These are phyloP conservation scores for Apocrypta bakeri DNA, from an alignment of 1,140 invertebrate species.

Conservation along the genomic window DNA sequence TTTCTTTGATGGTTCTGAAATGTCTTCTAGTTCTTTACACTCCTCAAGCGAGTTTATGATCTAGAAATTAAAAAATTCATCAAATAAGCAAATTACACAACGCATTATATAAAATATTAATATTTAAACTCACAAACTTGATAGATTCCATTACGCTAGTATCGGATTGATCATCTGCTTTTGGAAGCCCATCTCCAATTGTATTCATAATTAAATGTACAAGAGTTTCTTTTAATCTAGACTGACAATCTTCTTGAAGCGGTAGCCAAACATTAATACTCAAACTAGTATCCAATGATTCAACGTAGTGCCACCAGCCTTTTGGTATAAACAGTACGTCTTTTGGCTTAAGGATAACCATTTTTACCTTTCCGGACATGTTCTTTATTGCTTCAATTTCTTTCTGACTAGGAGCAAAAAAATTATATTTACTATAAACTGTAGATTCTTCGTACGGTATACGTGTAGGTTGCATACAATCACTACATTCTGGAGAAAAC, in stretches of 20 bases:
- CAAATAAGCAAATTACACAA: constrained; percentile 31
- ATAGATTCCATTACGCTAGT: constrained; percentile 58
- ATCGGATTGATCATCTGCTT: constrained; percentile 51
- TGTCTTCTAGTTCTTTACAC: constrained; percentile 52
- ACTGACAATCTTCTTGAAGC: constrained; percentile 74
- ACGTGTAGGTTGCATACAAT: constrained; percentile 84
- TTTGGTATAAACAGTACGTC: constrained; percentile 92
- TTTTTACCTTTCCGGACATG: constrained; percentile 61
- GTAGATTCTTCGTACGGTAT: constrained; percentile 98
- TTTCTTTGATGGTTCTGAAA: constrained; percentile 26
- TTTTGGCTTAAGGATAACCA: constrained; percentile 84
- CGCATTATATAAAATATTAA: neutral
- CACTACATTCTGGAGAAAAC: constrained; percentile 86
- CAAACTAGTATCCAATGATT: constrained; percentile 83
- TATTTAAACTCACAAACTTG: constrained; percentile 63
- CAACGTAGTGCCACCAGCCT: constrained; percentile 98
- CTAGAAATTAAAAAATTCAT: constrained; percentile 54
- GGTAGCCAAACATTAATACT: constrained; percentile 93
- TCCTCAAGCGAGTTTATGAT: constrained; percentile 58
- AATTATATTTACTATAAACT: constrained; percentile 91
- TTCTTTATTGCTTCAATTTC: constrained; percentile 58
- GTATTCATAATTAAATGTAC: constrained; percentile 69
- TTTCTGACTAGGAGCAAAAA: constrained; percentile 78
- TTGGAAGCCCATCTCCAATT: constrained; percentile 59
- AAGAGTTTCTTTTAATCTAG: constrained; percentile 69